These are phyloP conservation scores for Aphaenogaster rudis DNA, from an alignment of 1,140 invertebrate species.

Conservation along the genomic window DNA sequence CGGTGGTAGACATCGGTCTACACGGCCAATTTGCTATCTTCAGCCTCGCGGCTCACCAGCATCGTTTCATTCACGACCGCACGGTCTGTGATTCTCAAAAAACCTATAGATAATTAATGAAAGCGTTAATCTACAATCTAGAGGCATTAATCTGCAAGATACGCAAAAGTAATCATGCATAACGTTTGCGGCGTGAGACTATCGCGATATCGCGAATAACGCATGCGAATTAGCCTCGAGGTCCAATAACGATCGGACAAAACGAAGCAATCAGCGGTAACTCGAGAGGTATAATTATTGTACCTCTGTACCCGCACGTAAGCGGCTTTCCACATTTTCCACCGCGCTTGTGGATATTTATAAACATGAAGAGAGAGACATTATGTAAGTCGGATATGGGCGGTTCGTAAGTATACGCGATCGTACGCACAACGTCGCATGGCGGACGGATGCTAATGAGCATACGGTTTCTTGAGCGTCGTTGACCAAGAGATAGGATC, in stretches of 20 bases:
- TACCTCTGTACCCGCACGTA: not conserved
- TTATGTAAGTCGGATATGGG: constrained; percentile 54
- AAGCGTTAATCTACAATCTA: not conserved
- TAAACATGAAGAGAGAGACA: constrained; percentile 52
- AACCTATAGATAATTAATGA: not conserved
- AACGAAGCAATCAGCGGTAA: constrained; percentile 12
- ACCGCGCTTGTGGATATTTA: constrained; percentile 39
- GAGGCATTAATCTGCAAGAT: not conserved
- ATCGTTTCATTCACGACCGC: not conserved
- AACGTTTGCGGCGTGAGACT: not conserved
- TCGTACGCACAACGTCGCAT: not conserved
- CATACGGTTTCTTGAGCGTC: constrained; percentile 47
- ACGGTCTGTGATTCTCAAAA: not conserved
- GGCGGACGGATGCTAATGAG: constrained; percentile 53
- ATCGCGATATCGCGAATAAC: constrained; percentile 23
- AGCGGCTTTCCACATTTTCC: constrained; percentile 39
- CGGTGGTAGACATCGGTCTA: not conserved
- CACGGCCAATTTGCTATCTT: not conserved
- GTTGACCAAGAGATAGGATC: constrained; percentile 34
- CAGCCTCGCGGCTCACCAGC: not conserved
- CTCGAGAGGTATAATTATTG: constrained; percentile 36
- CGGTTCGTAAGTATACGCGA: constrained; percentile 17
- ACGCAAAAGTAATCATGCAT: not conserved
- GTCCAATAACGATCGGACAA: constrained; percentile 24
- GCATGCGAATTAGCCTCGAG: constrained; percentile 4